Percentiles rank a stretch among this genome's conserved stretches.
Evolutionary conservation across 2,888 invertebrate genomes (phyloP).

Genomic region (Eilema sororculum): DNA sequence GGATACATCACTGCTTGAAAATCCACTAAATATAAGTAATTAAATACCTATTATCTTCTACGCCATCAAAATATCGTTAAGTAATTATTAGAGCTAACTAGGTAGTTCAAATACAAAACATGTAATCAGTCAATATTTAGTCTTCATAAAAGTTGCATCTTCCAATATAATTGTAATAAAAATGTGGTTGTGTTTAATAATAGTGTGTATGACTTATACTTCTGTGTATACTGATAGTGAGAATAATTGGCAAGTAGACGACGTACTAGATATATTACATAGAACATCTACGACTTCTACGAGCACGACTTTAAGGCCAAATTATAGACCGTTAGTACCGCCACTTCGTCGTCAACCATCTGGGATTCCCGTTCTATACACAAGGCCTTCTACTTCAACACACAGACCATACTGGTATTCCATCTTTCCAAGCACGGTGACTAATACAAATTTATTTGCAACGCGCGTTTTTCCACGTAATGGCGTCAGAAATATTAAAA

Average conservation of each 20-base stretch:
- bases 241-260: slow-evolving; percentile 28
- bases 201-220: slow-evolving; percentile 14
- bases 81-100: not conserved
- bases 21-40: not conserved
- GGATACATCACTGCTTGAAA: not conserved
- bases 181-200: slow-evolving; percentile 17
- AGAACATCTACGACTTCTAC: slow-evolving; percentile 15
- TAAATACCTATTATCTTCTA: not conserved
- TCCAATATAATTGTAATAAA: not conserved
- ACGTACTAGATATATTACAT: slow-evolving; percentile 35
- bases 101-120: not conserved
- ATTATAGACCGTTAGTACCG: not conserved
- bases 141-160: slow-evolving; percentile 16
- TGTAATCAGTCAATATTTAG: slow-evolving; percentile 23
- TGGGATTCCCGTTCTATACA: not conserved
- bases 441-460: slow-evolving; percentile 13
- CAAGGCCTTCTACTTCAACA: not conserved
- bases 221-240: slow-evolving; percentile 19
- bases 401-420: slow-evolving; percentile 5
- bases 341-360: not conserved
- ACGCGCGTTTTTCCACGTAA: slow-evolving; percentile 20
- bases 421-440: slow-evolving; percentile 6
- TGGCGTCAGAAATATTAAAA: not conserved
- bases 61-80: slow-evolving; percentile 6
- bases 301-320: not conserved